Percentiles rank a stretch among this genome's conserved stretches.
phyloP scores from a whole-genome alignment of 1,140 invertebrate species.

The Xylocopa sonorina region DNA sequence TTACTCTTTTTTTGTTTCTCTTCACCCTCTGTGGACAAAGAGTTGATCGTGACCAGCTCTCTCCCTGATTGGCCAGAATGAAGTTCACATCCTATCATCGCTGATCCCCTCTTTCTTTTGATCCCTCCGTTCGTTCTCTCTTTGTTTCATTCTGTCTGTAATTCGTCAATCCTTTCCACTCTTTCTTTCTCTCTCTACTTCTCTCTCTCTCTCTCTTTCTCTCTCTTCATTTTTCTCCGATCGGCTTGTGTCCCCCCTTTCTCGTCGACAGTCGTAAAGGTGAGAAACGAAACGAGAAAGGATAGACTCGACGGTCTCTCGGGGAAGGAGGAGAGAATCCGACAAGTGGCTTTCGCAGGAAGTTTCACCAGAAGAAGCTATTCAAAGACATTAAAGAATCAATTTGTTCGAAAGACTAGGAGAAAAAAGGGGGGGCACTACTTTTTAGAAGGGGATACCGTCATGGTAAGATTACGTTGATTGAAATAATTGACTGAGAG shows the following conservation, averaged over 20 bases:
- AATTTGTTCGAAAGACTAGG: slow-evolving; percentile 34
- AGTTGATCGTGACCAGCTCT: slow-evolving; percentile 79
- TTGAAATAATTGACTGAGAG: slow-evolving; percentile 3
- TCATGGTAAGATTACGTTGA: background rate
- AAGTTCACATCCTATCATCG: slow-evolving; percentile 57
- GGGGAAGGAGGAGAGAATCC: slow-evolving; percentile 53
- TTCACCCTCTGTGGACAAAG: slow-evolving; percentile 61
- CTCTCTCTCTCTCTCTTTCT: background rate
- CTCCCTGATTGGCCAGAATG: slow-evolving; percentile 63
- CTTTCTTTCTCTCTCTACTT: background rate
- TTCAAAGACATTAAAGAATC: slow-evolving; percentile 44
- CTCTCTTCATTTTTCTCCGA: background rate
- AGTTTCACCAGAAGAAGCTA: slow-evolving; percentile 41
- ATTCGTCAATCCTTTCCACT: background rate
- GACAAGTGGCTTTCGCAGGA: slow-evolving; percentile 60
- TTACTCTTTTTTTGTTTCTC: slow-evolving; percentile 62
- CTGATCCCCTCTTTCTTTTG: slow-evolving; percentile 13
- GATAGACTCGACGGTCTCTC: background rate
- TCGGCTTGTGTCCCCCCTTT: background rate
- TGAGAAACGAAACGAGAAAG: background rate
- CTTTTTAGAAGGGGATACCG: slow-evolving; percentile 18
- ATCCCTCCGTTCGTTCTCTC: background rate
- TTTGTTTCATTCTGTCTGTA: background rate
- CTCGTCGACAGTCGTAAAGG: background rate
- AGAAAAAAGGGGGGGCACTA: background rate